These are phyloP conservation scores for Lophura nycthemera DNA, from an alignment of 2,113 vertebrate species.

Conservation along the genomic window DNA sequence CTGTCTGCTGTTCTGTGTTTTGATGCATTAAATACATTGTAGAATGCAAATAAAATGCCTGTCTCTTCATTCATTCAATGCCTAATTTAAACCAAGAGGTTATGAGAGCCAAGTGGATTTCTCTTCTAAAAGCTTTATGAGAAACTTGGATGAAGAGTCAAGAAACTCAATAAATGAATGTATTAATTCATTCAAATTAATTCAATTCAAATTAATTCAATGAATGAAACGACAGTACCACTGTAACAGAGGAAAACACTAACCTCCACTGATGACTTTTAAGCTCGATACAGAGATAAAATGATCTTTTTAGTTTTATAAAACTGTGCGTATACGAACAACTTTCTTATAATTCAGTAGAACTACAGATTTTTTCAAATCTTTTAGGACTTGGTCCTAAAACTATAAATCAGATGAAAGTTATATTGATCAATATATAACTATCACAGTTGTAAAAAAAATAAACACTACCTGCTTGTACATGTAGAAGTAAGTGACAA, in stretches of 20 bases:
- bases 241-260: neutral
- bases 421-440: neutral
- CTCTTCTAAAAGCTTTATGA: neutral
- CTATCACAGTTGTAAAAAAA: neutral
- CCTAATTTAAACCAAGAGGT: neutral
- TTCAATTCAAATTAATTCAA: neutral
- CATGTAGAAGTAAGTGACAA: neutral
- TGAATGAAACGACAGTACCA: neutral
- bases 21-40: neutral
- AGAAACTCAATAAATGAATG: no score
- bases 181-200: no score
- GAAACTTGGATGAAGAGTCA: neutral
- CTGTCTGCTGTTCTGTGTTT: neutral
- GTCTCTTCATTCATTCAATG: neutral
- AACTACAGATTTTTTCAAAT: neutral
- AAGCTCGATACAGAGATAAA: neutral
- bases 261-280: neutral
- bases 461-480: neutral
- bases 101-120: neutral
- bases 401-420: neutral
- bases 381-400: neutral
- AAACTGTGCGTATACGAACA: rapidly evolving
- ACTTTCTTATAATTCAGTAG: neutral
- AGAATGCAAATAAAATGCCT: neutral
- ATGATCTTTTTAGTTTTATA: neutral